Percentiles rank a stretch among this genome's conserved stretches.
Evolutionary conservation across 1,140 invertebrate species (phyloP).

Genomic region (Andrena cerasifolii): DNA sequence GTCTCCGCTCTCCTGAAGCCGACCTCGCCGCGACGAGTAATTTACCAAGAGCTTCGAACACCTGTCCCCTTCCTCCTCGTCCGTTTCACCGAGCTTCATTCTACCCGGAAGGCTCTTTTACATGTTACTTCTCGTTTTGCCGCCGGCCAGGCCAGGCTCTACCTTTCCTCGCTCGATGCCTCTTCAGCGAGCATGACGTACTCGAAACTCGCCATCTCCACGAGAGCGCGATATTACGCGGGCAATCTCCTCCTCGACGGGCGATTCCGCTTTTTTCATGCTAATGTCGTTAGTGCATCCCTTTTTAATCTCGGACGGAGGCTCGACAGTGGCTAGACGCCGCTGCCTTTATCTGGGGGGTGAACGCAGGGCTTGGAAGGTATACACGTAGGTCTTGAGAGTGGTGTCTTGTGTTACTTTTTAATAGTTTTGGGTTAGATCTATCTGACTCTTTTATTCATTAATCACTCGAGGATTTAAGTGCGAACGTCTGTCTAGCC

Average conservation of each 20-base stretch:
- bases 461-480: too few species aligned
- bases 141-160: not conserved
- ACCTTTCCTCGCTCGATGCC: not conserved
- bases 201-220: conserved; percentile 31
- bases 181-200: not conserved
- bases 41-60: conserved; percentile 53
- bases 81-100: not conserved
- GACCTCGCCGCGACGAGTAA: conserved; percentile 46
- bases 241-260: not conserved
- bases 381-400: too few species aligned
- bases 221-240: conserved; percentile 1
- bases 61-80: conserved; percentile 35
- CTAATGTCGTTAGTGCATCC: conserved; percentile 24
- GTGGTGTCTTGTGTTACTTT: too few species aligned
- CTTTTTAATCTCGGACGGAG: not conserved
- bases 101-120: conserved; percentile 40
- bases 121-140: conserved; percentile 58
- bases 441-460: too few species aligned
- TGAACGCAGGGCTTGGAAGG: too few species aligned
- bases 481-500: too few species aligned
- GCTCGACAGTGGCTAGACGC: too few species aligned
- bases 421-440: too few species aligned
- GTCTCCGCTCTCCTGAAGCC: conserved; percentile 9
- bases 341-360: too few species aligned
- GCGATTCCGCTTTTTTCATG: not conserved